Evolutionary conservation across 2,888 invertebrate genomes (phyloP).

Genomic region (Sinotaia quadrata): DNA sequence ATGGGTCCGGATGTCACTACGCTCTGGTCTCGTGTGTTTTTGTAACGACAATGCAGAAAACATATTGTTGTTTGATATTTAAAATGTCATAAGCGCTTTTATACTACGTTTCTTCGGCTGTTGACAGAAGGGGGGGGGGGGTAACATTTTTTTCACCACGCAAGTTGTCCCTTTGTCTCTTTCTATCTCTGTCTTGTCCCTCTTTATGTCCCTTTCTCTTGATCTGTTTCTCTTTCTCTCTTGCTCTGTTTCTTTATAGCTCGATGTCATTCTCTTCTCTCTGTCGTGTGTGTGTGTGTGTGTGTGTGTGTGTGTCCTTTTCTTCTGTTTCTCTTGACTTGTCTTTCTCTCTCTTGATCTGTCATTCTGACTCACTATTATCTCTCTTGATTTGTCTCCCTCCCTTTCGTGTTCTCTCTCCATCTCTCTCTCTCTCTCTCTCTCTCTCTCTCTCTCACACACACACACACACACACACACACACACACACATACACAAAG

Average conservation of each 20-base stretch:
- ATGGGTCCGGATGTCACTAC: no score
- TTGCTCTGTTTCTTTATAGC: background rate
- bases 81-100: no score
- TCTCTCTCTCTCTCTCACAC: conserved; percentile 14
- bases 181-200: background rate
- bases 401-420: background rate
- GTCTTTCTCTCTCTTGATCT: conserved; percentile 1
- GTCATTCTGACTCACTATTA: background rate
- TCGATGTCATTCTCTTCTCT: background rate
- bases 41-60: no score
- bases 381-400: background rate
- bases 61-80: no score
- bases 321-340: background rate
- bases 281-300: background rate
- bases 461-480: conserved; percentile 1
- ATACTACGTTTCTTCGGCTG: no score
- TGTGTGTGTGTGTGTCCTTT: no score
- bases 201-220: background rate
- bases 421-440: conserved; percentile 1
- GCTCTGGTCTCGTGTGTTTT: no score
- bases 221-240: background rate
- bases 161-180: conserved; percentile 17
- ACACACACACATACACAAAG: conserved; percentile 2
- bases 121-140: no score
- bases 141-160: no score